Base-by-base conservation (phyloP, 2,888 invertebrate species). In the Latrodectus elegans region DNA sequence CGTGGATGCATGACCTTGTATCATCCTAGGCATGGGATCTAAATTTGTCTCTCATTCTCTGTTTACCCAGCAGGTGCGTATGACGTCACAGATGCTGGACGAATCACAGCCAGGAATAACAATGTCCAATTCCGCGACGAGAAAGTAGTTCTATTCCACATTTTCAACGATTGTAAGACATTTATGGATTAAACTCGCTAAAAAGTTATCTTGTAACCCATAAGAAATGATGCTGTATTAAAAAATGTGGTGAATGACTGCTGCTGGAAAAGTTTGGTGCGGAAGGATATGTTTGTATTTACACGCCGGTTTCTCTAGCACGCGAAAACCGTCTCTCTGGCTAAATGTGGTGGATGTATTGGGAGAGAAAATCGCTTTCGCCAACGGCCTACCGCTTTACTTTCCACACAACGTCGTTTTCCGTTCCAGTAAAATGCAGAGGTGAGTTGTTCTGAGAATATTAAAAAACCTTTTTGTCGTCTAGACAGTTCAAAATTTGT, bases 41-140 rank as follows among this genome's bases (percentile, higher is more conserved):
- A 88, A 88, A 88, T 84, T 88, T 88, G 88, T 88, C 88, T 87
- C 87, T 87, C 80, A 67, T 78, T 88, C 84, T 88, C 88, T 88
- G 84, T 88, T 88, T 88, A 88, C 84, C 83, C 88, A 88, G 88
- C 88, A 88, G 88, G 88, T 88, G 88, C 88, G 88, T 64, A 72
- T 88, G 88, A 88, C 88, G 88, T 88, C 88, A 86, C 86, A 80
- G 38, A 78, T 75, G 84, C 80, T 26, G 68, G 71, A 53, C 83
- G 67, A 49, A 76, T 64, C 74, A 38, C 88, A 26, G 75, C 80
- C 72, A 68, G 38, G 71, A 84, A 88, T 80, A 88, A 88, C 88
- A 88, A 84, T 60, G 75, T 17, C 75, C n/a, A 22, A 78, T 12
- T 84, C 79, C 88, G 88, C 88, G 79, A 55, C 75, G 49, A 52